Evolutionary conservation across 1,140 invertebrate genomes (phyloP).

Genomic region (Bursaphelenchus mucronatus): DNA sequence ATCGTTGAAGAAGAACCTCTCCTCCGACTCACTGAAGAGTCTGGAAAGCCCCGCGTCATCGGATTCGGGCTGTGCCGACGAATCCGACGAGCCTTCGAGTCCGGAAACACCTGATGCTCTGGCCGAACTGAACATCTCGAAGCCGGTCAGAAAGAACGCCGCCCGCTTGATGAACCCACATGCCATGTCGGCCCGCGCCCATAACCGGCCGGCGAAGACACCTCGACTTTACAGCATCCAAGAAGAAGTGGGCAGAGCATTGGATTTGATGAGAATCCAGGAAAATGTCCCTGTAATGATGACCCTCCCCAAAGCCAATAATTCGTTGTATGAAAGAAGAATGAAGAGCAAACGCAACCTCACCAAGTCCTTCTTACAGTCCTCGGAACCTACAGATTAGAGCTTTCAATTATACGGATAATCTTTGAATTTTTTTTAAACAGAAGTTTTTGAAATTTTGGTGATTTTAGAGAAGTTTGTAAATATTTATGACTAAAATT

Average conservation of each 20-base stretch:
- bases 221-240: constrained; percentile 53
- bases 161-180: constrained; percentile 4
- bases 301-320: constrained; percentile 12
- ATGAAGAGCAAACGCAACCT: background rate
- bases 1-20: constrained; percentile 8
- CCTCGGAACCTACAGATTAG: no score
- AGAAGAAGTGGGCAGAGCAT: constrained; percentile 92
- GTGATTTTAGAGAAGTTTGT: no score
- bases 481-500: no score
- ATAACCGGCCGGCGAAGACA: constrained; percentile 27
- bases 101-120: constrained; percentile 18
- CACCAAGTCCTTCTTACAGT: no score
- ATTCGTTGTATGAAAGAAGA: constrained; percentile 16
- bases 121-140: background rate
- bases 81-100: constrained; percentile 22
- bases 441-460: no score
- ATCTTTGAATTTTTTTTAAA: no score
- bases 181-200: constrained; percentile 29
- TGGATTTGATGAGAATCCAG: constrained; percentile 87
- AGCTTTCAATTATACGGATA: no score
- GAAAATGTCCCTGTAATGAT: constrained; percentile 20
- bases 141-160: background rate
- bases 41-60: background rate
- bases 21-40: background rate
- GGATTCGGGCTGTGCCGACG: background rate